Percentiles rank a stretch among this genome's conserved stretches.
phyloP scores from a whole-genome alignment of 2,113 vertebrate species.

The Anser brachyrhynchus region DNA sequence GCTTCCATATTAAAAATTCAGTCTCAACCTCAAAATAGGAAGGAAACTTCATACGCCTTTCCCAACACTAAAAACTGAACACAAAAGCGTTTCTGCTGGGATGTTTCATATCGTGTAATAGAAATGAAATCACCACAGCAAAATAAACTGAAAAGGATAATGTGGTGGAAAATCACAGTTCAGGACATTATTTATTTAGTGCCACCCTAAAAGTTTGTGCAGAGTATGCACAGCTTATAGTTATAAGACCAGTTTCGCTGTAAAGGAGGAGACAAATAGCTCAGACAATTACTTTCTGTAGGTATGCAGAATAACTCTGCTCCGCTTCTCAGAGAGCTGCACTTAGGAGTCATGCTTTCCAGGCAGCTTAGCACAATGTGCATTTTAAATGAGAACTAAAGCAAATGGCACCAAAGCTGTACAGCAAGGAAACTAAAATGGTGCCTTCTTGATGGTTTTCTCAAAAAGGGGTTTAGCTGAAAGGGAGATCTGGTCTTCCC shows the following conservation, averaged over 20 bases:
- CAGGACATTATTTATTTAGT: neutral
- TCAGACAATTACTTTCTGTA: neutral
- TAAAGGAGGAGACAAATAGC: neutral
- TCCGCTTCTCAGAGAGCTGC: neutral
- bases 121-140: neutral
- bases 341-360: neutral
- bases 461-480: neutral
- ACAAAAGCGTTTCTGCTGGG: neutral
- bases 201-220: neutral
- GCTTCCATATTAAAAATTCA: slow-evolving; percentile 22
- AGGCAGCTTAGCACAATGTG: neutral
- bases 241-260: neutral
- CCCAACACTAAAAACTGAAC: slow-evolving; percentile 29
- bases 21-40: slow-evolving; percentile 43
- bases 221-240: neutral
- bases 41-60: neutral
- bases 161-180: neutral
- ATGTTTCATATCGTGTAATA: neutral
- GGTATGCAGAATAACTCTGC: neutral
- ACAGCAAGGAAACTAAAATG: slow-evolving; percentile 16
- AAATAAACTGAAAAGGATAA: neutral
- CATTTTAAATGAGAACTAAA: neutral
- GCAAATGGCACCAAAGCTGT: slow-evolving; percentile 4
- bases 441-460: slow-evolving; percentile 6
- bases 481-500: neutral